Base-by-base conservation (phyloP, 2,888 invertebrate species). In the Philonicus albiceps region DNA sequence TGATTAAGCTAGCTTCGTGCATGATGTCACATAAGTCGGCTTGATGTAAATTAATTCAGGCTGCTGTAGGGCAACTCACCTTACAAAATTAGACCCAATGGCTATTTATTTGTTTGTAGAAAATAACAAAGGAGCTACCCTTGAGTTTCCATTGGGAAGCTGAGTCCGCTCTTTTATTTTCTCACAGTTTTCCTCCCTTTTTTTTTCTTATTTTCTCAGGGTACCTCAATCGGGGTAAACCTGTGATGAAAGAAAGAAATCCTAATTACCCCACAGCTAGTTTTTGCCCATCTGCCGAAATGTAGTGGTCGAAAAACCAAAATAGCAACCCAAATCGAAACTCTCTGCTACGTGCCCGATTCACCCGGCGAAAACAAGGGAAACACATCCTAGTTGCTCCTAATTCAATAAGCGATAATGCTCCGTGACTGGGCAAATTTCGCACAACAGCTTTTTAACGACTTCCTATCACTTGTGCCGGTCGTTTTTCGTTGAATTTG, bases 391-490 rank as follows among this genome's bases (percentile, higher is more conserved):
- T 13, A 49, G 80, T 31, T 80, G 43, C 13, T 19, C 80, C 30
- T 80, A 80, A 80, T 80, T 80, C 80, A 80, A 80, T 80, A 53
- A 80, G 80, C 53, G 53, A 27, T 53, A 80, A 53, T 53, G 53
- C 34, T 80, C 31, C 80, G 80, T 80, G 80, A 80, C 80, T 80
- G 31, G 53, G 53, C 43, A 30, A 80, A 80, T 80, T 53, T 53
- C 22, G n/a, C 53, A 80, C 30, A 80, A 53, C 80, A 80, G 16
- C 80, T 80, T 49, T 80, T 80, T 80, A 80, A 80, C 37, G 80
- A 80, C 80, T 80, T 80, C 49, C 53, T 53, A 49, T 31, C 34
- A 53, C 76, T 40, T 40, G 80, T 80, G 27, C 16, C n/a, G 53
- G 80, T 80, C 31, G n/a, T 80, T 49, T 49, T 80, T 80, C 27